A percentile compares a stretch with the other conserved stretches of the same genome.
Evolutionary conservation across 2,888 invertebrate species (phyloP).

Genomic region (Chorisops tibialis): DNA sequence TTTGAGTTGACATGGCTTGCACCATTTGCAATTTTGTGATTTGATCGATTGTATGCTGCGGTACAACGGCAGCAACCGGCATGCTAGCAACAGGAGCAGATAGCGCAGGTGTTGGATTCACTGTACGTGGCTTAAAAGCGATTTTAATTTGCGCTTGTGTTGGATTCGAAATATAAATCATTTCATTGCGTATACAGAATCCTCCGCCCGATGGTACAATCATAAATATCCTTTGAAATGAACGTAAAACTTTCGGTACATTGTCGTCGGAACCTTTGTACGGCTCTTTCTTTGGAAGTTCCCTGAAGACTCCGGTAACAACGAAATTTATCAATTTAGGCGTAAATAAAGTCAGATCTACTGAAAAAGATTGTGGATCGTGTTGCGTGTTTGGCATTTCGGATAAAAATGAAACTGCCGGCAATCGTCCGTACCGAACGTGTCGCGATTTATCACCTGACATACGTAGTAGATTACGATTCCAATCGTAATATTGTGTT

Average conservation of each 20-base stretch:
- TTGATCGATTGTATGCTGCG: slow-evolving; percentile 52
- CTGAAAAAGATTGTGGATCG: slow-evolving; percentile 80
- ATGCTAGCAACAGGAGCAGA: slow-evolving; percentile 1
- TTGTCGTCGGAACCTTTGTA: not conserved
- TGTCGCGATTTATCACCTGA: slow-evolving; percentile 62
- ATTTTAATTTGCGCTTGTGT: slow-evolving; percentile 60
- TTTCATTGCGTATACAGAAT: slow-evolving; percentile 83
- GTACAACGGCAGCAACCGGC: slow-evolving; percentile 38
- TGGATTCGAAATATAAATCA: slow-evolving; percentile 72
- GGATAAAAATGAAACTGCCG: slow-evolving; percentile 77
- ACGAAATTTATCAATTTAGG: slow-evolving; percentile 74
- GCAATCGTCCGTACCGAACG: slow-evolving; percentile 69
- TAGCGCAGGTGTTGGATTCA: slow-evolving; percentile 28
- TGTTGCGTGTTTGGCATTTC: slow-evolving; percentile 84
- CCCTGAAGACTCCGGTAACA: slow-evolving; percentile 83
- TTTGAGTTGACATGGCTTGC: slow-evolving; percentile 67
- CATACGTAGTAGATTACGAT: slow-evolving; percentile 58
- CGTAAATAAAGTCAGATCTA: slow-evolving; percentile 78
- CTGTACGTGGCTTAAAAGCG: slow-evolving; percentile 37
- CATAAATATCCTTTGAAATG: slow-evolving; percentile 73
- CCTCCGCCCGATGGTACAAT: slow-evolving; percentile 72
- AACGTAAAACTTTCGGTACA: slow-evolving; percentile 51
- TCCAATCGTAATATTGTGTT: slow-evolving; percentile 61
- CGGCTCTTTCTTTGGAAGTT: slow-evolving; percentile 47
- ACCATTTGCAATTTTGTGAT: slow-evolving; percentile 70